Conservation (phyloP, 2,888 invertebrate genomes). For the Busseola fusca region DNA sequence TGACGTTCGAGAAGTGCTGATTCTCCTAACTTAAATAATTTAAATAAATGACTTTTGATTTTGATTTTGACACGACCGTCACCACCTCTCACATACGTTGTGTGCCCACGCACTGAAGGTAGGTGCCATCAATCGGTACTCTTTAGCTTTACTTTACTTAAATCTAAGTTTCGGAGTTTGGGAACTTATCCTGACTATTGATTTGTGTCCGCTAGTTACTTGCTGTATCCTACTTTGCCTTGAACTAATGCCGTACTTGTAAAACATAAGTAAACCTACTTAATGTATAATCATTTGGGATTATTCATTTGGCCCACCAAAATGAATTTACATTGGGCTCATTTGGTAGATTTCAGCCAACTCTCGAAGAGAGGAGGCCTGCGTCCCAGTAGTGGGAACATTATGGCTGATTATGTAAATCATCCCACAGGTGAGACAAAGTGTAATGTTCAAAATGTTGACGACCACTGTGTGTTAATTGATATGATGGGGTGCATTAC, state of each 20-base stretch:
- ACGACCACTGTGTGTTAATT: not conserved
- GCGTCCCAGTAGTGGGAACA: no score
- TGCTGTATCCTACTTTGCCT: not conserved
- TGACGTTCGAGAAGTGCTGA: no score
- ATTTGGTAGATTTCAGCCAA: no score
- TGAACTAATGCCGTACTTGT: not conserved
- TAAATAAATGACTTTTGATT: no score
- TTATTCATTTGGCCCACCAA: not conserved
- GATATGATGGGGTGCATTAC: not conserved
- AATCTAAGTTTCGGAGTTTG: not conserved
- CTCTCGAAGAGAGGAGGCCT: no score
- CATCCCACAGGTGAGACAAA: no score
- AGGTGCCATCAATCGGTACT: conserved; percentile 25
- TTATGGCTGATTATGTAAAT: no score
- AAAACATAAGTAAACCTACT: not conserved
- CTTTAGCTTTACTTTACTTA: conserved; percentile 1
- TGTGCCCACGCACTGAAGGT: conserved; percentile 7
- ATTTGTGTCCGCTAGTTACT: conserved; percentile 2
- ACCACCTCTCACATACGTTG: no score
- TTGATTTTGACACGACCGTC: no score
- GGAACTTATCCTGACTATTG: conserved; percentile 13
- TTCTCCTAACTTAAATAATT: no score
- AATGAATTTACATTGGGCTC: not conserved
- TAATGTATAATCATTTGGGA: not conserved
- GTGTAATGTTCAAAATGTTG: not conserved